Evolutionary conservation across 2,113 vertebrate genomes (phyloP).

Genomic region (Plestiodon gilberti): DNA sequence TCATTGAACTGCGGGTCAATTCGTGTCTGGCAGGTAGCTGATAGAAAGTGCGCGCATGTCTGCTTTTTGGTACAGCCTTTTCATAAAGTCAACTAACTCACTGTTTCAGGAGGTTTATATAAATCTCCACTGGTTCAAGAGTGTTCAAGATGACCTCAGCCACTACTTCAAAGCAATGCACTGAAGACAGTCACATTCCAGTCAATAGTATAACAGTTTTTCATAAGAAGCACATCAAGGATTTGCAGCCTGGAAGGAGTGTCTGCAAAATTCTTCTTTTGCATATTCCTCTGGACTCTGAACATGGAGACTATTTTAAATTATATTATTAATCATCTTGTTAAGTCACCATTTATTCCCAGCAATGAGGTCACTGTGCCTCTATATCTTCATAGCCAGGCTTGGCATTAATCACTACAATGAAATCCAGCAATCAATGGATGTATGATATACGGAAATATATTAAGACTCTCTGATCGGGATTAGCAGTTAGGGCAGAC

Average conservation of each 20-base stretch:
- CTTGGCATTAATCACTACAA: constrained; percentile 60
- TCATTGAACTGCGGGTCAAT: constrained; percentile 33
- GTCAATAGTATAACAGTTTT: background rate
- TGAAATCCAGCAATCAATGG: constrained; percentile 34
- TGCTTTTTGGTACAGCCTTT: constrained; percentile 65
- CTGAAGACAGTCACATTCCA: constrained; percentile 57
- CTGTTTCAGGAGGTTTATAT: constrained; percentile 61
- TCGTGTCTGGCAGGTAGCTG: constrained; percentile 36
- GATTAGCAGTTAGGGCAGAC: background rate
- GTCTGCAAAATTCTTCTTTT: constrained; percentile 32
- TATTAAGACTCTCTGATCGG: background rate
- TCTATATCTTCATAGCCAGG: constrained; percentile 54
- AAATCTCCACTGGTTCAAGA: constrained; percentile 59
- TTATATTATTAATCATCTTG: constrained; percentile 61
- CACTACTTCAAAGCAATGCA: constrained; percentile 51
- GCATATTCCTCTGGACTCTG: constrained; percentile 1
- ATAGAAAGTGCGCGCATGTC: constrained; percentile 24
- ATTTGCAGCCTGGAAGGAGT: background rate
- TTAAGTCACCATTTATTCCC: constrained; percentile 25
- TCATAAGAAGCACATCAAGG: background rate
- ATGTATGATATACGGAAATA: background rate
- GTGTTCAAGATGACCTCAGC: constrained; percentile 52
- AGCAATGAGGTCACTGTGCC: constrained; percentile 64
- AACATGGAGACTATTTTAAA: constrained; percentile 45
- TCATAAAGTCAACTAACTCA: constrained; percentile 64